phyloP scores from a whole-genome alignment of 2,797 vertebrate genomes.

The Merluccius polli region DNA sequence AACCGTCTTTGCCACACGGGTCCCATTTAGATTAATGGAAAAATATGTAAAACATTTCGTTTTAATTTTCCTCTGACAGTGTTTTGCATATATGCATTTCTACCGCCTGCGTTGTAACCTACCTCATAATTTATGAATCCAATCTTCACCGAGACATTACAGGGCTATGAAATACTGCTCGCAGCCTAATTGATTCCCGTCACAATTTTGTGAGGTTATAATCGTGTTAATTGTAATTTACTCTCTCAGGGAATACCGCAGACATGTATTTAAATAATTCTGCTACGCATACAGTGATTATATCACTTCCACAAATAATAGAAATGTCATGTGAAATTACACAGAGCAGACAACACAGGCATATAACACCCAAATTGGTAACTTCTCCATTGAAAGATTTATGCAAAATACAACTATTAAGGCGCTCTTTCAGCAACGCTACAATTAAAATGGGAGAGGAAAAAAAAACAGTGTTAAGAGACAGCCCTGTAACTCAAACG shows the following conservation, averaged over 20 bases:
- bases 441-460: constrained; percentile 6
- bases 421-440: no score
- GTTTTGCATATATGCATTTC: constrained; percentile 77
- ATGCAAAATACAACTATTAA: no score
- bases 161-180: constrained; percentile 74
- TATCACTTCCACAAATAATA: constrained; percentile 72
- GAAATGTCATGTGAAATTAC: constrained; percentile 71
- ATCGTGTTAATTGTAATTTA: constrained; percentile 91
- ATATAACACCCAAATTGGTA: no score
- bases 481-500: no score
- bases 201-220: constrained; percentile 88
- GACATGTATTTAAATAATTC: constrained; percentile 79
- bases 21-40: constrained; percentile 94
- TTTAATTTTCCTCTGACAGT: constrained; percentile 81
- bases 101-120: constrained; percentile 60
- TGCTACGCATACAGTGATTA: constrained; percentile 60
- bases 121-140: constrained; percentile 88
- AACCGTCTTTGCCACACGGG: constrained; percentile 82
- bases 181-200: constrained; percentile 92
- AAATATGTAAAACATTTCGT: constrained; percentile 88
- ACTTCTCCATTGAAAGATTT: no score
- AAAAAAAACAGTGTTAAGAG: neutral
- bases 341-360: constrained; percentile 31
- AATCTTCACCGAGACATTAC: constrained; percentile 77
- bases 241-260: constrained; percentile 75